Evolutionary conservation across 2,888 invertebrate genomes (phyloP).

Genomic region (Trachelus tabidus): DNA sequence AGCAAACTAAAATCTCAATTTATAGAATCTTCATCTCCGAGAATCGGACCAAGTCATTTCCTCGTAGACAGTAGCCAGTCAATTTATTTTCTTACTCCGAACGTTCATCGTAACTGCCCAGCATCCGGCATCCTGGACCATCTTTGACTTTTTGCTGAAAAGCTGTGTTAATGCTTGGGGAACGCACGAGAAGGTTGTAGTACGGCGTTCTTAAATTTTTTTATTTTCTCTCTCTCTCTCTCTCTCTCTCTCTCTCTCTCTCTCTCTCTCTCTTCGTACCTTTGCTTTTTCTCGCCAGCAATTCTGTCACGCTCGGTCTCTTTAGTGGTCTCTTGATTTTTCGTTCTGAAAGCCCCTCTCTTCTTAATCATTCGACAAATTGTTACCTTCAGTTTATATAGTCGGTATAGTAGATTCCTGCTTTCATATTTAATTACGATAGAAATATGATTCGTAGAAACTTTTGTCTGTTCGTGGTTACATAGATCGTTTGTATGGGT

Average conservation of each 20-base stretch:
- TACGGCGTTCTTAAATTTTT: constrained; percentile 19
- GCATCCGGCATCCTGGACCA: not conserved
- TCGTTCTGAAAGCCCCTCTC: not conserved
- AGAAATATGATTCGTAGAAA: not conserved
- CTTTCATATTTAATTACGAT: not conserved
- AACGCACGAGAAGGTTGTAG: not conserved
- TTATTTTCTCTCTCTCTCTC: constrained; percentile 17
- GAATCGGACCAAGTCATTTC: not conserved
- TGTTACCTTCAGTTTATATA: not conserved
- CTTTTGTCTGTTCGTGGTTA: not conserved
- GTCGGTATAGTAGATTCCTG: not conserved
- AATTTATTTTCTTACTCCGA: not conserved
- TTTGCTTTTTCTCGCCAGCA: constrained; percentile 1
- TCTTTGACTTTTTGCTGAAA: not conserved
- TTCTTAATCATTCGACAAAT: not conserved
- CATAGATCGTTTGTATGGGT: not conserved
- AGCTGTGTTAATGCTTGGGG: not conserved
- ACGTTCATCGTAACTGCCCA: not conserved
- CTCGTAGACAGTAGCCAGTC: not conserved
- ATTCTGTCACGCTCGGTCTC: not conserved
- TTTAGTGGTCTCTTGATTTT: not conserved
- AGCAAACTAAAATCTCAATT: not conserved
- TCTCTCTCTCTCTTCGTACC: constrained; percentile 6
- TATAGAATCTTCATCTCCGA: not conserved
- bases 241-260: constrained; percentile 11